These are phyloP conservation scores for Congeria kusceri DNA, from an alignment of 2,888 invertebrate genomes.

Conservation along the genomic window DNA sequence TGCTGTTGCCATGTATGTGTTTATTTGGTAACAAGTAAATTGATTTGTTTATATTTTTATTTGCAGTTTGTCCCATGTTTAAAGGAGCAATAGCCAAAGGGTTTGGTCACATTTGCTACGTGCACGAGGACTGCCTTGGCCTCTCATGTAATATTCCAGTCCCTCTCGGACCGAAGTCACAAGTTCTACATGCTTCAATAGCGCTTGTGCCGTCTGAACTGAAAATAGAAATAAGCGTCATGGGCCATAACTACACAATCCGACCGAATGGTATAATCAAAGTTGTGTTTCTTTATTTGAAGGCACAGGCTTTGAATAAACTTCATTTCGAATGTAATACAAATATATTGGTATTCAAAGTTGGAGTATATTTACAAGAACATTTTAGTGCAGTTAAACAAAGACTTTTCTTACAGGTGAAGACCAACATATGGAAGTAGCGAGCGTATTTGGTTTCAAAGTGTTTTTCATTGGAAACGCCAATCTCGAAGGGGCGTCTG, in stretches of 20 bases:
- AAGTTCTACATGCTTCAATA: constrained; percentile 24
- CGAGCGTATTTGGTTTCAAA: constrained; percentile 6
- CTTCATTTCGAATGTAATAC: too few species aligned
- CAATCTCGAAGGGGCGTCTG: constrained; percentile 14
- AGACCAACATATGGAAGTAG: too few species aligned
- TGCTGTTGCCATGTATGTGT: too few species aligned
- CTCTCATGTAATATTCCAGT: constrained; percentile 61
- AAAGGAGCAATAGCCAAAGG: constrained; percentile 50
- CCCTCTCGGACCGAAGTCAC: constrained; percentile 18
- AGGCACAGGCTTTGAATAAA: too few species aligned
- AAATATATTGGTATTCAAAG: too few species aligned
- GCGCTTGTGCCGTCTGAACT: constrained; percentile 17
- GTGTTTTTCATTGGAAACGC: constrained; percentile 33
- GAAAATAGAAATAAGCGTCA: constrained; percentile 17
- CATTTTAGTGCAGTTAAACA: too few species aligned
- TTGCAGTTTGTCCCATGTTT: constrained; percentile 63
- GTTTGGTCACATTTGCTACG: constrained; percentile 62
- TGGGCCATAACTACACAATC: constrained; percentile 18
- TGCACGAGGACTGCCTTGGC: constrained; percentile 63
- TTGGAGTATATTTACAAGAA: too few species aligned
- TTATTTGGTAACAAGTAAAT: too few species aligned
- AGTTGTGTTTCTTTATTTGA: not conserved
- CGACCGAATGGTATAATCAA: constrained; percentile 33
- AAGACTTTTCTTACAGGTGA: too few species aligned
- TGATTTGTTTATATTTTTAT: constrained; percentile 1